Evolutionary conservation across 2,888 invertebrate genomes (phyloP).

Genomic region (Meteorus cinctellus): DNA sequence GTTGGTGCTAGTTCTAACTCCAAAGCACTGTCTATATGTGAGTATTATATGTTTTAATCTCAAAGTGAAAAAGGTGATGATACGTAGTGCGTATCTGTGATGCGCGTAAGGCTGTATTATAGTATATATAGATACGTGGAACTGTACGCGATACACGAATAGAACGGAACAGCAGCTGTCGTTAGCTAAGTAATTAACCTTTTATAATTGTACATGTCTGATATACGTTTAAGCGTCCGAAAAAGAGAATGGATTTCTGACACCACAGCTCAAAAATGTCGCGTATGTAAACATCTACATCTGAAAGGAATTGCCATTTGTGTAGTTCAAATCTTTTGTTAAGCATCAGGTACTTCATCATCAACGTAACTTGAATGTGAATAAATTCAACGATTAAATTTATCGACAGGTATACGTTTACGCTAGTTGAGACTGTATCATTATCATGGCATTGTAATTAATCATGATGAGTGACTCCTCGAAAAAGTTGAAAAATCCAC

Average conservation of each 20-base stretch:
- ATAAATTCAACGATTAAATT: not conserved
- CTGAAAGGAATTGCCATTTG: too few relatives aligned
- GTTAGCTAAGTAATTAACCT: not conserved
- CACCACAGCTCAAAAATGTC: not conserved
- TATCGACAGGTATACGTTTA: not conserved
- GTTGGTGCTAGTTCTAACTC: too few relatives aligned
- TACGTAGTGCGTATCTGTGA: not conserved
- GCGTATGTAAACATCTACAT: not conserved
- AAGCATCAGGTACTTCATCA: too few relatives aligned
- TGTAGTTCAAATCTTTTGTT: too few relatives aligned
- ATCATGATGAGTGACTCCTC: constrained; percentile 72
- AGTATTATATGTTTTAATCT: not conserved
- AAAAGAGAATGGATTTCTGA: not conserved
- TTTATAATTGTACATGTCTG: not conserved
- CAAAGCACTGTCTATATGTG: too few relatives aligned
- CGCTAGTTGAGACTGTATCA: not conserved
- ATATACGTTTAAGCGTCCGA: not conserved
- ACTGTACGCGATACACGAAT: not conserved
- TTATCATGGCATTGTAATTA: constrained; percentile 46
- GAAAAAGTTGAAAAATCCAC: constrained; percentile 78
- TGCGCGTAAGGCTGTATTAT: not conserved
- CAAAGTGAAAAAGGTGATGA: not conserved
- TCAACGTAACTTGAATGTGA: not conserved
- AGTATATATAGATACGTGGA: not conserved
- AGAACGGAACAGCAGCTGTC: not conserved